Conservation (phyloP, 2,888 invertebrate species). For the Lottia gigantea region DNA sequence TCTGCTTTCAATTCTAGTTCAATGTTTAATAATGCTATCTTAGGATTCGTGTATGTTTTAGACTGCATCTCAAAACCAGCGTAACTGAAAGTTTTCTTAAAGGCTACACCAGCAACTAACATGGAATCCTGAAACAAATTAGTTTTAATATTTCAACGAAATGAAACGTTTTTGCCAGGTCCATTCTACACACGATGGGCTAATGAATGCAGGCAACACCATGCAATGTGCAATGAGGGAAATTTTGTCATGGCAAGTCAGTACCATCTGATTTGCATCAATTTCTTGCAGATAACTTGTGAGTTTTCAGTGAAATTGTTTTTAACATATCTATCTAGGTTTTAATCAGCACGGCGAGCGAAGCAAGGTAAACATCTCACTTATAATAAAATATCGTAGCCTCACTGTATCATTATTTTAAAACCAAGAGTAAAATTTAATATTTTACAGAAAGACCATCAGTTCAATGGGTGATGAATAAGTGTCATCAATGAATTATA, state of each 20-base stretch:
- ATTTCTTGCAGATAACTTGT: too few species aligned
- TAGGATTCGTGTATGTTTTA: slow-evolving; percentile 88
- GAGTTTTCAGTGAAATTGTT: too few species aligned
- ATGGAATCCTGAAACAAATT: slow-evolving; percentile 79
- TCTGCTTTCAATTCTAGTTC: slow-evolving; percentile 98
- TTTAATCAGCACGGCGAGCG: too few species aligned
- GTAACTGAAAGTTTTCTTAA: slow-evolving; percentile 99
- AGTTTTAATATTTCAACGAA: too few species aligned
- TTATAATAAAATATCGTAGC: neutral
- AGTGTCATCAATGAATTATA: slow-evolving; percentile 6
- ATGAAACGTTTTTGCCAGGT: too few species aligned
- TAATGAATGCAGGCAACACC: too few species aligned
- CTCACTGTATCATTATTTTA: neutral
- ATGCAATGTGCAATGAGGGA: too few species aligned
- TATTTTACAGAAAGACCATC: neutral
- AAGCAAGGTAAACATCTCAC: too few species aligned
- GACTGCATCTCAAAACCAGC: slow-evolving; percentile 99
- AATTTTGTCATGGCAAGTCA: too few species aligned
- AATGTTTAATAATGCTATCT: slow-evolving; percentile 95
- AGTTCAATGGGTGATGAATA: neutral
- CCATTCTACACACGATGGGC: too few species aligned
- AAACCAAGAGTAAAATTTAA: neutral
- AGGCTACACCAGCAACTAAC: slow-evolving; percentile 93
- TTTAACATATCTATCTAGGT: neutral
- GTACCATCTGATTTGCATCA: too few species aligned